Base-by-base conservation (phyloP, 1,140 invertebrate genomes). In the Pseudachorutes palmiensis region DNA sequence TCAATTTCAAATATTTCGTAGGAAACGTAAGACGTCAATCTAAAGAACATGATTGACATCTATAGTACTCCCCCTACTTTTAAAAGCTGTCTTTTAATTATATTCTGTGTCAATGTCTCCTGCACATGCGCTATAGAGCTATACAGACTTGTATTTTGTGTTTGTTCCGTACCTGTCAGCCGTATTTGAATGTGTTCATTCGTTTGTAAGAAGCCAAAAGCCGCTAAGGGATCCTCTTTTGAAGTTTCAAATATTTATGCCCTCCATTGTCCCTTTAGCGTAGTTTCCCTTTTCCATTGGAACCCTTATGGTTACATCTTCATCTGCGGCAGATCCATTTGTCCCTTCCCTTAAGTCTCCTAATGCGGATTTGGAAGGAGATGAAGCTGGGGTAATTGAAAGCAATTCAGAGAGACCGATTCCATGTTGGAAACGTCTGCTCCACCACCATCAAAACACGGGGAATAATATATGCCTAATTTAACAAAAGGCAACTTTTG, bases 401-500 rank as follows among this genome's bases (percentile, higher is more conserved):
- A 55, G 51, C 51, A 55, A 19, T 55, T 55, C 24, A 14, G 9
- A 55, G 24, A 12, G 24, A 9, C 24, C 51, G 9, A 5, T 14
- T 26, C 24, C 12, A n/a, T n/a, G n/a, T n/a, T n/a, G n/a, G n/a
- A n/a, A n/a, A n/a, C n/a, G n/a, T 26, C 24, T 55, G 51, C 51
- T 32, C 30, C 59, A 48, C 65, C 69, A 69, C 64, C 61, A 69
- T 55, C 51, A 55, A 55, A 55, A 55, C 51, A 55, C 19, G 51
- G 61, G 67, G 62, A 51, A 67, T 62, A 67, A 65, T 67, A 67
- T 72, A 72, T 70, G 70, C 61, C 66, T 69, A 72, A 72, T 72
- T 72, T 66, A 72, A 72, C 68, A 72, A 72, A 72, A 72, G 70
- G 62, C 63, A 70, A 69, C 67, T 55, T 55, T 55, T 55, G 9